A percentile compares a stretch with the other conserved stretches of the same genome.
Conservation (phyloP, 2,797 vertebrate genomes). For the Poeciliopsis turneri region DNA sequence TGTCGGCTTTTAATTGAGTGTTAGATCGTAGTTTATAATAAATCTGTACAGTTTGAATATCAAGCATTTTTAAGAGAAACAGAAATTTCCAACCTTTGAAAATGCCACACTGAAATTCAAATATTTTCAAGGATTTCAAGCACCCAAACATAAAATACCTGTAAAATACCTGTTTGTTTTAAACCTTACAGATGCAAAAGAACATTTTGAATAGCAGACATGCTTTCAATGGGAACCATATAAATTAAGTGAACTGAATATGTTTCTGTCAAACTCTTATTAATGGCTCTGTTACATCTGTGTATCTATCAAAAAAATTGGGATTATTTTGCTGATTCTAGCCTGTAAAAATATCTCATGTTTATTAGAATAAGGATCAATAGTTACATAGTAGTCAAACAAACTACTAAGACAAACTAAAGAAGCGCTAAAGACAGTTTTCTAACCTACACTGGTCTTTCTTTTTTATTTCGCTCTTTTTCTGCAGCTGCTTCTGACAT, state of each 20-base stretch:
- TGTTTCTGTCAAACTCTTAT: not conserved
- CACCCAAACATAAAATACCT: no score
- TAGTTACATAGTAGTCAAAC: not conserved
- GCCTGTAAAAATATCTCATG: not conserved
- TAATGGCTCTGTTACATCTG: not conserved
- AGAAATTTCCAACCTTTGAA: no score
- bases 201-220: not conserved
- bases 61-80: no score
- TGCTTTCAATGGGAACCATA: not conserved
- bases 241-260: not conserved
- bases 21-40: no score
- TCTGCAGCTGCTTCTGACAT: not conserved
- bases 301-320: not conserved
- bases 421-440: not conserved
- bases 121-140: no score
- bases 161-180: not conserved
- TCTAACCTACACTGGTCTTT: not conserved
- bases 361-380: not conserved
- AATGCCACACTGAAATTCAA: no score
- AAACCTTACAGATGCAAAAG: not conserved
- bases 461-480: not conserved
- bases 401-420: not conserved
- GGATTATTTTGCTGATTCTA: not conserved
- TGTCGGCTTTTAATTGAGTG: no score
- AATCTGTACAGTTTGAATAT: no score